Evolutionary conservation across 1,140 invertebrate species (phyloP).

Genomic region (Drosophila parabipectinata): DNA sequence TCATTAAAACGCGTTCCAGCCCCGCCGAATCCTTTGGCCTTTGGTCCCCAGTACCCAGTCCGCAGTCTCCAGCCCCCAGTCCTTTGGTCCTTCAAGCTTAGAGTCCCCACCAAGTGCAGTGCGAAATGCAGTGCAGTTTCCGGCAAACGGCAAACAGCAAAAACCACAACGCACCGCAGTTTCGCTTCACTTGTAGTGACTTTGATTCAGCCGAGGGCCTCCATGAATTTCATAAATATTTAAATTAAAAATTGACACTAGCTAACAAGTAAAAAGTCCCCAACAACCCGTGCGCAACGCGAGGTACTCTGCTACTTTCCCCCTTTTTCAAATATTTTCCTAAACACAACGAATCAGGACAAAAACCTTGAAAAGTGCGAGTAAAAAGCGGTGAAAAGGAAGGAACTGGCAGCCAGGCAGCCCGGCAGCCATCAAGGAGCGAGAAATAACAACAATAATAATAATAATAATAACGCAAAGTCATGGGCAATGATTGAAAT

Average conservation of each 20-base stretch:
- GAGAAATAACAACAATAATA: constrained; percentile 50
- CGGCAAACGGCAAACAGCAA: constrained; percentile 19
- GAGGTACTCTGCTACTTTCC: constrained; percentile 3
- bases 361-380: constrained; percentile 44
- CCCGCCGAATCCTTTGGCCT: constrained; percentile 8
- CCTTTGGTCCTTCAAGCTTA: constrained; percentile 1
- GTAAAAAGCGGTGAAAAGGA: constrained; percentile 14
- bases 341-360: background rate
- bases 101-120: constrained; percentile 50
- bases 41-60: background rate
- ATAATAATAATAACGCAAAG: constrained; percentile 69
- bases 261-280: background rate
- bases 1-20: constrained; percentile 68
- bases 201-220: background rate
- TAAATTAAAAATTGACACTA: background rate
- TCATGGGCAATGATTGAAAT: constrained; percentile 78
- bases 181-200: constrained; percentile 4
- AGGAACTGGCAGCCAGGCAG: constrained; percentile 34
- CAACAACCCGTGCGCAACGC: constrained; percentile 1
- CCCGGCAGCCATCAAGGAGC: constrained; percentile 23
- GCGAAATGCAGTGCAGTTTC: constrained; percentile 51
- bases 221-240: background rate
- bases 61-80: no score
- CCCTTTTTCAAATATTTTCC: constrained; percentile 13
- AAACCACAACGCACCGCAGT: constrained; percentile 25